Conservation (phyloP, 2,113 vertebrate species). For the Scalopus aquaticus region DNA sequence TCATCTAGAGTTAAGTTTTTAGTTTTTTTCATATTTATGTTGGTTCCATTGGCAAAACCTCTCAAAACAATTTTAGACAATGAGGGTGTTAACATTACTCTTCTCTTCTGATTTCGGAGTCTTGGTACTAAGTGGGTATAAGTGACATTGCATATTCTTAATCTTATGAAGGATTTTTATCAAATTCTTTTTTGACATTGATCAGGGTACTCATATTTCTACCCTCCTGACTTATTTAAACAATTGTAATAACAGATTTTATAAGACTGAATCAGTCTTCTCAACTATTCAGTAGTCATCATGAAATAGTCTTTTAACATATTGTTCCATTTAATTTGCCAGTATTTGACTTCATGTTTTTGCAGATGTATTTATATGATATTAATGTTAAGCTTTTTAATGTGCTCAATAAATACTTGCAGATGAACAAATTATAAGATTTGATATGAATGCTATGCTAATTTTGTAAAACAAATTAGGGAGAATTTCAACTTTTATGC, state of each 20-base stretch:
- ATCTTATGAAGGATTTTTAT: not conserved
- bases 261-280: not conserved
- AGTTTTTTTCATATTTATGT: not conserved
- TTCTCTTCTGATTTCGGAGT: not conserved
- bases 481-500: not conserved
- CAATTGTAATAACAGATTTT: not conserved
- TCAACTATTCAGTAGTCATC: not conserved
- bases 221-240: not conserved
- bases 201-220: not conserved
- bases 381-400: not conserved
- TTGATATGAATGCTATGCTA: not conserved
- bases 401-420: not conserved
- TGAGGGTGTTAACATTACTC: not conserved
- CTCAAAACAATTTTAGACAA: not conserved
- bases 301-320: not conserved
- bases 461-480: not conserved
- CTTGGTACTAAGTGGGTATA: not conserved
- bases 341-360: not conserved
- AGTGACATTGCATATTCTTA: not conserved
- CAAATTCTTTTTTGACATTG: not conserved
- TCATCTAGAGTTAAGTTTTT: not conserved
- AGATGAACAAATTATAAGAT: not conserved
- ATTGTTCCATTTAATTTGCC: not conserved
- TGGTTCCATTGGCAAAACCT: not conserved
- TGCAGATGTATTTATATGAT: not conserved